Percentiles rank a stretch among this genome's conserved stretches.
Conservation (phyloP, 2,888 invertebrate genomes). For the Blastobasis lacticolella region DNA sequence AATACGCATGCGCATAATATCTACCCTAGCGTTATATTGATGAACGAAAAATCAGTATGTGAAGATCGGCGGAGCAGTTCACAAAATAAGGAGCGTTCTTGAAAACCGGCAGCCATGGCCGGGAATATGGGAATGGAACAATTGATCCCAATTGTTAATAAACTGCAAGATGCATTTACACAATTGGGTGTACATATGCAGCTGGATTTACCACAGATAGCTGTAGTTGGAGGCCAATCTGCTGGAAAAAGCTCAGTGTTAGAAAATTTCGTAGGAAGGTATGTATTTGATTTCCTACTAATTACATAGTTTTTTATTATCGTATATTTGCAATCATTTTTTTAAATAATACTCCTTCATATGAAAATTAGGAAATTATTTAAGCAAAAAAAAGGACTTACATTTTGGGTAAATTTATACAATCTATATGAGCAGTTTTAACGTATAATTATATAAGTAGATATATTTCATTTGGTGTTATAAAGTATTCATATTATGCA, state of each 20-base stretch:
- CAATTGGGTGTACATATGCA: slow-evolving; percentile 98
- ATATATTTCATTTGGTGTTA: too few species aligned
- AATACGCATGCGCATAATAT: slow-evolving; percentile 54
- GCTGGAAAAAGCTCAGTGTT: slow-evolving; percentile 99
- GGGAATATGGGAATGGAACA: slow-evolving; percentile 96
- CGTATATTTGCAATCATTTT: background rate
- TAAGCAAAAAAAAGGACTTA: too few species aligned
- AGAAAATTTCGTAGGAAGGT: slow-evolving; percentile 99
- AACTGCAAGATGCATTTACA: slow-evolving; percentile 99
- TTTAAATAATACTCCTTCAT: too few species aligned
- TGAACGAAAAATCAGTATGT: slow-evolving; percentile 65
- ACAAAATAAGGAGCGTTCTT: slow-evolving; percentile 53
- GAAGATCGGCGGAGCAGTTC: slow-evolving; percentile 64
- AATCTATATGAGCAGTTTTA: too few species aligned
- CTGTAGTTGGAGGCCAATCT: slow-evolving; percentile 99
- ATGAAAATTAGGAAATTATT: too few species aligned
- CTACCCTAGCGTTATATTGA: slow-evolving; percentile 51
- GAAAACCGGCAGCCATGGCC: slow-evolving; percentile 72
- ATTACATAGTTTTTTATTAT: background rate
- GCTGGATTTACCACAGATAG: slow-evolving; percentile 99
- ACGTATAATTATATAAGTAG: too few species aligned
- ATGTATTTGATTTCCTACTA: slow-evolving; percentile 39
- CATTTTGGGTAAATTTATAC: too few species aligned
- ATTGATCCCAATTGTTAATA: slow-evolving; percentile 99
- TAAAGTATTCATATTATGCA: too few species aligned